Conservation (phyloP, 2,888 invertebrate genomes). For the Sminthurides aquaticus region DNA sequence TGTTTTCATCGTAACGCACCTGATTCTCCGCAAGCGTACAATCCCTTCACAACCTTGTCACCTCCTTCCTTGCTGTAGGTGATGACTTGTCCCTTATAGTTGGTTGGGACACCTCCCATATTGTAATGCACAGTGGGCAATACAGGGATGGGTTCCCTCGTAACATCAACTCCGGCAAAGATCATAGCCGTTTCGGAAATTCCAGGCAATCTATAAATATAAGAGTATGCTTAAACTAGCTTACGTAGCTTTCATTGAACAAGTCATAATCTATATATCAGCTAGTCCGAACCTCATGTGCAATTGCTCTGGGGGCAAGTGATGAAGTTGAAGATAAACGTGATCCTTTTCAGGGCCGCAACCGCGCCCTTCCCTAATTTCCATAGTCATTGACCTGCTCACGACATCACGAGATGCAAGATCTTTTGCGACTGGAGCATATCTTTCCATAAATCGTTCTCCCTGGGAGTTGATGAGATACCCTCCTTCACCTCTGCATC, state of each 20-base stretch:
- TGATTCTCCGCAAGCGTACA: slow-evolving; percentile 91
- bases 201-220: slow-evolving; percentile 60
- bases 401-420: slow-evolving; percentile 98
- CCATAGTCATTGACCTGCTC: slow-evolving; percentile 93
- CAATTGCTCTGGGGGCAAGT: slow-evolving; percentile 89
- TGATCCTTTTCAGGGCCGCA: slow-evolving; percentile 96
- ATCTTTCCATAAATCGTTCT: slow-evolving; percentile 97
- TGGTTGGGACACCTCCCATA: slow-evolving; percentile 98
- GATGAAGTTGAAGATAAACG: slow-evolving; percentile 87
- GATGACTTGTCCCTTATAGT: slow-evolving; percentile 86
- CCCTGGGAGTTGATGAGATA: slow-evolving; percentile 92
- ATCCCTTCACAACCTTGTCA: slow-evolving; percentile 72
- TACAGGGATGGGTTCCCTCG: slow-evolving; percentile 97
- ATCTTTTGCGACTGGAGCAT: slow-evolving; percentile 97
- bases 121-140: slow-evolving; percentile 99
- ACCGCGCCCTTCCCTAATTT: slow-evolving; percentile 94
- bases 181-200: slow-evolving; percentile 99
- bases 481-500: slow-evolving; percentile 93
- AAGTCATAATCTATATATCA: neutral
- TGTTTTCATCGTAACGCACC: slow-evolving; percentile 27
- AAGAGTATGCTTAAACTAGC: no score
- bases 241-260: no score
- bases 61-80: slow-evolving; percentile 53
- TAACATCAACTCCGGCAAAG: slow-evolving; percentile 98
- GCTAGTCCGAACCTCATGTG: slow-evolving; percentile 55